phyloP scores from a whole-genome alignment of 2,113 vertebrate species.

The Cephalophus harveyi region DNA sequence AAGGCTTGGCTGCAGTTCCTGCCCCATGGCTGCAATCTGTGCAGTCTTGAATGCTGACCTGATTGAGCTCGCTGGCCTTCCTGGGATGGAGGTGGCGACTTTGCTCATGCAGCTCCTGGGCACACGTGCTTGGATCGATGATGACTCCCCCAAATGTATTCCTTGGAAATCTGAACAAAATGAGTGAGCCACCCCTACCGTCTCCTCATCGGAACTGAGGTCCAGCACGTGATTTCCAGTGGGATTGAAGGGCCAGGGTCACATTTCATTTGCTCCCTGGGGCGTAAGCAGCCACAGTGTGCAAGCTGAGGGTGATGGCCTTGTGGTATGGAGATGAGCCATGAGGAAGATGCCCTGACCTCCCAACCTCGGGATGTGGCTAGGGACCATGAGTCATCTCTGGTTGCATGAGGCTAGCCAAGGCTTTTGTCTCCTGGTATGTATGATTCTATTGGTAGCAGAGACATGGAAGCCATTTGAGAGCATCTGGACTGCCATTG shows the following conservation, averaged over 20 bases:
- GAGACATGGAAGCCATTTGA: background rate
- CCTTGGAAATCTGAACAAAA: constrained; percentile 31
- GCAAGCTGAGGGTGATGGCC: background rate
- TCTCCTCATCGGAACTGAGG: background rate
- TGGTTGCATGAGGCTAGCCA: background rate
- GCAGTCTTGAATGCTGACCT: background rate
- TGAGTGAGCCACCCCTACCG: background rate
- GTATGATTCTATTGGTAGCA: background rate
- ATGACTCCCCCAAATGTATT: background rate
- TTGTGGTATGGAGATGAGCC: background rate
- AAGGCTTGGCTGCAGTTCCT: background rate
- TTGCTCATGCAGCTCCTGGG: background rate
- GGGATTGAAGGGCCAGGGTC: background rate
- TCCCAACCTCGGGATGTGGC: background rate
- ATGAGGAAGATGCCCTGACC: background rate
- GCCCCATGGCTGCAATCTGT: background rate
- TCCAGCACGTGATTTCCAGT: background rate
- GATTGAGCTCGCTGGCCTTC: background rate
- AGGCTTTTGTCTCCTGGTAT: background rate
- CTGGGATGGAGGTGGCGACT: background rate
- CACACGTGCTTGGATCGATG: background rate
- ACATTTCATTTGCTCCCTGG: background rate
- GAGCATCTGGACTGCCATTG: background rate
- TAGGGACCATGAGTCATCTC: background rate
- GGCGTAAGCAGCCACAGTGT: background rate